Evolutionary conservation across 2,888 invertebrate genomes (phyloP), one percentile per base, ranked within the genome.

Genomic region (Euproctis similis): DNA sequence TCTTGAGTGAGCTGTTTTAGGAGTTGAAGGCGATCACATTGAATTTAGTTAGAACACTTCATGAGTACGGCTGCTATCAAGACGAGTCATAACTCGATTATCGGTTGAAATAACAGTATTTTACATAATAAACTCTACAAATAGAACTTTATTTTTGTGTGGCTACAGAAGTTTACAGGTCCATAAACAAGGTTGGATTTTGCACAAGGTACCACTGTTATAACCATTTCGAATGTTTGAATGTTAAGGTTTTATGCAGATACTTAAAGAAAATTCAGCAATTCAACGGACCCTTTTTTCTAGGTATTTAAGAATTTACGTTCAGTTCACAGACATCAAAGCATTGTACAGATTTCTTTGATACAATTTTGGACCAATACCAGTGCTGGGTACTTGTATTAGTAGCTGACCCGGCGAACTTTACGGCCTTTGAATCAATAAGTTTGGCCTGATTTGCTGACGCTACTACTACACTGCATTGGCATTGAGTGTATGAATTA

Each of bases 81-180:
- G 29, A 25, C 24, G 26, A 30, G 22, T 31, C 28, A 34, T 39
- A 42, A 42, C 32, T 47, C 37, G 40, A 50, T 47, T 36, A 45
- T 46, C 23, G 36, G 42, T 24, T 26, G 9, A 1, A 22, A 22
- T 25, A 38, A 39, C 24, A 31, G 26, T 28, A 23, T n/a, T 46
- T 36, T 40, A 35, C 24, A 38, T 46, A 38, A 32, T 36, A 46
- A 34, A 35, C 12, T 28, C 20, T 24, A 31, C 9, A 5, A 7
- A 19, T 23, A 23, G 11, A 30, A 19, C 22, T 11, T 24, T 23
- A 28, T 33, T 28, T n/a, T 36, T 26, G 26, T 25, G 17, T 22
- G 26, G 26, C 25, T 25, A 25, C 19, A 8, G 8, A 19, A 13
- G 17, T 34, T 34, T 41, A 32, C 19, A 13, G 19, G 13, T 13